Evolutionary conservation across 2,113 vertebrate species (phyloP).

Genomic region (Noctilio leporinus): DNA sequence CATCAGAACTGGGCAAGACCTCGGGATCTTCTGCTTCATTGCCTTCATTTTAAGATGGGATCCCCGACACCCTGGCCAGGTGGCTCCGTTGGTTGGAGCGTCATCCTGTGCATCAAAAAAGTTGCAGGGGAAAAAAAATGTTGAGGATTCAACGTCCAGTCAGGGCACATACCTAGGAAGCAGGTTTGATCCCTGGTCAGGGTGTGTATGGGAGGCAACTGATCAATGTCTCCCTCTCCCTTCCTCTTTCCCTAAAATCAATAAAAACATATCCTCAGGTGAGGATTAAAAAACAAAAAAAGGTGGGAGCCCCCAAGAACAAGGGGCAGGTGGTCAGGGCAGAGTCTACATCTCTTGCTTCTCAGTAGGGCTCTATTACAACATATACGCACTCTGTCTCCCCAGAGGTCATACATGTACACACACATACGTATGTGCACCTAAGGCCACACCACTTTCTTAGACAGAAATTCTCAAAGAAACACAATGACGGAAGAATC

Average conservation of each 20-base stretch:
- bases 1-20: background rate
- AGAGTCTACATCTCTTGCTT: background rate
- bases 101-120: too few species aligned
- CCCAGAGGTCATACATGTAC: background rate
- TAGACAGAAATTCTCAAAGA: background rate
- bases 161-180: too few species aligned
- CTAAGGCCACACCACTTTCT: background rate
- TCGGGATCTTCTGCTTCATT: background rate
- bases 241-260: too few species aligned
- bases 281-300: too few species aligned
- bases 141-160: too few species aligned
- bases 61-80: too few species aligned
- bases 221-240: too few species aligned
- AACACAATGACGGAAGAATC: accelerated
- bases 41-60: background rate
- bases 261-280: too few species aligned
- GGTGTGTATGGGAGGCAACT: too few species aligned
- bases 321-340: background rate
- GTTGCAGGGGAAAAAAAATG: too few species aligned
- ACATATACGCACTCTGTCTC: background rate
- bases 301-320: background rate
- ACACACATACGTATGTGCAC: background rate
- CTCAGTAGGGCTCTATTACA: background rate
- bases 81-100: too few species aligned
- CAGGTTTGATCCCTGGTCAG: too few species aligned